phyloP scores from a whole-genome alignment of 2,113 vertebrate species.

The Ophthalmotilapia sp. region DNA sequence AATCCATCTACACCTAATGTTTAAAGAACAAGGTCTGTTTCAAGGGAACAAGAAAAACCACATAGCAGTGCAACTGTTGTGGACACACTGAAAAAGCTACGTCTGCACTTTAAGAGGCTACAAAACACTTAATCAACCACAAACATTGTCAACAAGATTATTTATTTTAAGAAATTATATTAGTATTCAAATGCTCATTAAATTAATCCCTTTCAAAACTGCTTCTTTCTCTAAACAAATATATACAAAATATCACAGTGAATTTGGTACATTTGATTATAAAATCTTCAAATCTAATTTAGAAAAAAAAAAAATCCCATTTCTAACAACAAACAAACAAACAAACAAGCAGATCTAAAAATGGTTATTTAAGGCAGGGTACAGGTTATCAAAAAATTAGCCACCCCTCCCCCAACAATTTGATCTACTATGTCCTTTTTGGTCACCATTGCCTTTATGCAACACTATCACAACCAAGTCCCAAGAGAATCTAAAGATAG shows the following conservation, averaged over 20 bases:
- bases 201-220: conserved; percentile 5
- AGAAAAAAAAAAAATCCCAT: background rate
- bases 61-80: background rate
- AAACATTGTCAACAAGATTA: background rate
- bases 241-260: conserved; percentile 64
- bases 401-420: background rate
- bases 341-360: background rate
- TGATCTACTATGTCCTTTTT: background rate
- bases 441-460: background rate
- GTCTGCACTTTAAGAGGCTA: background rate
- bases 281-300: background rate
- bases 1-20: background rate
- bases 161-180: conserved; percentile 59
- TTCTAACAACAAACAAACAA: background rate
- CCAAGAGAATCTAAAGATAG: background rate
- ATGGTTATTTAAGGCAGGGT: conserved; percentile 9
- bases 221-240: background rate
- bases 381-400: background rate
- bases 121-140: background rate
- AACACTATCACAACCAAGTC: background rate
- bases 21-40: background rate
- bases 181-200: conserved; percentile 26
- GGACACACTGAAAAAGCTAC: background rate
- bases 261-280: conserved; percentile 39
- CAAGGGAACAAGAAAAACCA: background rate